Conservation (phyloP, 2,797 vertebrate species). For the Centropyge bicolor region DNA sequence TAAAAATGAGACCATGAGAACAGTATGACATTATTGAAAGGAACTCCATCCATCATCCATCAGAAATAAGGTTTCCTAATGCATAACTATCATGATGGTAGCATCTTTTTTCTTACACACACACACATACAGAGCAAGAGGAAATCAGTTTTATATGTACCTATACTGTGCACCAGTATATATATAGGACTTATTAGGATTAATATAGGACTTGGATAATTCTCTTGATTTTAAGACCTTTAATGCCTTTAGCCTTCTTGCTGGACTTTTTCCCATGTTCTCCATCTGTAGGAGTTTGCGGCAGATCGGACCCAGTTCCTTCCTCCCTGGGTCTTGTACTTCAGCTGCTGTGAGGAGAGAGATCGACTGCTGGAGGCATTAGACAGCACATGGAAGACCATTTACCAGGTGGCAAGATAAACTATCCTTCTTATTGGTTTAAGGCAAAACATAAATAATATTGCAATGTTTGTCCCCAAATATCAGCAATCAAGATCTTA, state of each 20-base stretch:
- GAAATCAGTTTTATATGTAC: neutral
- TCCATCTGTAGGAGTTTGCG: slow-evolving; percentile 90
- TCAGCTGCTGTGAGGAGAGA: slow-evolving; percentile 92
- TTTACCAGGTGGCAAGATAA: slow-evolving; percentile 89
- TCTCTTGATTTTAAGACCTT: neutral
- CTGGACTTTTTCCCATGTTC: neutral
- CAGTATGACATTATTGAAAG: neutral
- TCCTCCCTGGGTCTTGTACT: slow-evolving; percentile 95
- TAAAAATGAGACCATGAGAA: neutral
- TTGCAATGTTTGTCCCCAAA: neutral
- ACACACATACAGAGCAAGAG: neutral
- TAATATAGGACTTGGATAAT: neutral
- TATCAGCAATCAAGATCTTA: neutral
- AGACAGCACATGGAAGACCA: slow-evolving; percentile 85
- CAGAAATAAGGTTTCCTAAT: neutral
- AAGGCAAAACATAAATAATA: neutral
- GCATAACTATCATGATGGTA: neutral
- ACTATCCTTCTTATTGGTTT: neutral
- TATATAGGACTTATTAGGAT: neutral
- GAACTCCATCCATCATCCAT: neutral
- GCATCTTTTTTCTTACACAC: neutral
- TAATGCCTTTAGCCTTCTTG: neutral
- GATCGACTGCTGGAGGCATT: slow-evolving; percentile 90
- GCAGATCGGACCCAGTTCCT: slow-evolving; percentile 89
- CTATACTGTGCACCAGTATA: neutral